phyloP scores from a whole-genome alignment of 2,797 vertebrate species.

The Carcharodon carcharias region DNA sequence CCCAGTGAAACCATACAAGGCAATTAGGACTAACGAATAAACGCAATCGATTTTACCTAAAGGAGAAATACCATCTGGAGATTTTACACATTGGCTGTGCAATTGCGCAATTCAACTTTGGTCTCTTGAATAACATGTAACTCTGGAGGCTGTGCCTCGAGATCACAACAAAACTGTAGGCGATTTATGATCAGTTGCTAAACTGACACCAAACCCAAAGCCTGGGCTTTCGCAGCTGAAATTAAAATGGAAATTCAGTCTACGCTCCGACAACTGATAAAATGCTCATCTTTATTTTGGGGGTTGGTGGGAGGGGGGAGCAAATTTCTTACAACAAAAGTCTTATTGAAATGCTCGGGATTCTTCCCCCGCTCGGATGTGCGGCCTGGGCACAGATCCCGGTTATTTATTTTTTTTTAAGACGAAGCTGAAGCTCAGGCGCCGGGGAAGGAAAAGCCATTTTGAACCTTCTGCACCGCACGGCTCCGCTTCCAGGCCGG shows the following conservation, averaged over 20 bases:
- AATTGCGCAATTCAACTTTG: neutral
- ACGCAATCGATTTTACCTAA: neutral
- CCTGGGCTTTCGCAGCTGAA: neutral
- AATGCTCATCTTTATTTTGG: neutral
- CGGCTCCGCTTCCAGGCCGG: neutral
- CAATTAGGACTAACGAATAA: neutral
- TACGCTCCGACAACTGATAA: neutral
- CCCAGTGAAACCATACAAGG: neutral
- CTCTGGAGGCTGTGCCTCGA: neutral
- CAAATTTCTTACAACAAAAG: neutral
- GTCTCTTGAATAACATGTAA: neutral
- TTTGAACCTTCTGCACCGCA: neutral
- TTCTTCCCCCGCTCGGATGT: neutral
- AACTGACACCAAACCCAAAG: neutral
- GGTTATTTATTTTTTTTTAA: neutral
- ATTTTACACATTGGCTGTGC: neutral
- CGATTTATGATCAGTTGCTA: neutral
- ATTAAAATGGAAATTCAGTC: neutral
- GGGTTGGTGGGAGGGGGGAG: neutral
- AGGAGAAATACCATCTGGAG: neutral
- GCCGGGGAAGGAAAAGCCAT: neutral
- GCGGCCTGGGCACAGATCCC: neutral
- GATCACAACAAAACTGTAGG: neutral
- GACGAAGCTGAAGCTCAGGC: neutral
- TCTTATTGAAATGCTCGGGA: neutral